Base-by-base conservation (phyloP, 2,113 vertebrate species). In the Thamnophis sirtalis region DNA sequence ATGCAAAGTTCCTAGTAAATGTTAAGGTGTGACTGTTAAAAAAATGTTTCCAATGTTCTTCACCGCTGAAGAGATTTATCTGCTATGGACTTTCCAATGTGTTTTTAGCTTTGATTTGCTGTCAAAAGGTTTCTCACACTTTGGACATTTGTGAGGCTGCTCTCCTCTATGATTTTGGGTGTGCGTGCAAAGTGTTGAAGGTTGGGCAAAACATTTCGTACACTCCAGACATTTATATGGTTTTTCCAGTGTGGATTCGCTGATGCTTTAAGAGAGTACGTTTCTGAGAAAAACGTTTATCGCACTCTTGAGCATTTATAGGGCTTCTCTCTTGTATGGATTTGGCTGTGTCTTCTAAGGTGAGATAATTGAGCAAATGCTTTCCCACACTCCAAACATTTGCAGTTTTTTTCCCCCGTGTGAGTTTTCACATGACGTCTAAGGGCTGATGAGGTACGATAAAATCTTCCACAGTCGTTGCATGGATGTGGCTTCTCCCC, bases 181-280 rank as follows among this genome's bases (percentile, higher is more conserved):
- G 43, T 43, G 43, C 43, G 3, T 43, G 43, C 43, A 43, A 43
- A 43, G 43, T 43, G 43, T 3, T 43, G 43, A 43, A 43, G 43
- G 43, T 43, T 43, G 43, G 43, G 43, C 43, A 43, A 43, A 43
- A 43, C 43, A 43, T 43, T 43, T 43, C 2, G 2, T 3, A 43
- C 43, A 43, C 3, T 43, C 43, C 43, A 43, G 43, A 43, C 43
- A 43, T 43, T 43, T 43, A 43, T 63, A 1, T 0, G 58, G 58
- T 63, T 0, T n/a, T 26, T n/a, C 60, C 26, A 5, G 4, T 63
- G 26, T 63, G 60, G 60, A n/a, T 63, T 63, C 26, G 3, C 60
- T 63, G 60, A 28, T 63, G 58, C 1, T 0, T 63, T 3, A 63
- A 3, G 11, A 63, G 60, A 63, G 0, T 0, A 28, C 0, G 0